Conservation (phyloP, 1,140 invertebrate genomes). For the Pseudachorutes palmiensis region DNA sequence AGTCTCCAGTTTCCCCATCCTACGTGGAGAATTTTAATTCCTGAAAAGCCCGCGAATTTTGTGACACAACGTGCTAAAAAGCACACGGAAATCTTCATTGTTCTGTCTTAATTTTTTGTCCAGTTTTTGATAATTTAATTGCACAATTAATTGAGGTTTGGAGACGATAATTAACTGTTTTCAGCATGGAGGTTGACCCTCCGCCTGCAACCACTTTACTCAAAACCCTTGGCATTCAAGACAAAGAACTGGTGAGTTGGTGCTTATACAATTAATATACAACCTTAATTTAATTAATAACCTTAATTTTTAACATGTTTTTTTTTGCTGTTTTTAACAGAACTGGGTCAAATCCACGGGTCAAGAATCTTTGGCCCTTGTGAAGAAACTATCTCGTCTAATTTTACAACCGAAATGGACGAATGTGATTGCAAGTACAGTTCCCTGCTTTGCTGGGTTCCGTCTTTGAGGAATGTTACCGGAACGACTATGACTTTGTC, state of each 20-base stretch:
- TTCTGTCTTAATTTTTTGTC: no score
- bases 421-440: slow-evolving; percentile 1
- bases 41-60: no score
- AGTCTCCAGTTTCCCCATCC: no score
- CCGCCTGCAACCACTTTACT: not conserved
- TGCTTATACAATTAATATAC: not conserved
- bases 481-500: not conserved
- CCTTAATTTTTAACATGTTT: no score
- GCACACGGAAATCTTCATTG: no score
- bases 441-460: slow-evolving; percentile 18
- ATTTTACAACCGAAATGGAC: slow-evolving; percentile 13
- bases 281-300: not conserved
- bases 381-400: slow-evolving; percentile 7
- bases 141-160: not conserved
- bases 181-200: not conserved
- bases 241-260: not conserved
- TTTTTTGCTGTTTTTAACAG: no score
- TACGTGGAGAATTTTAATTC: no score
- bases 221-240: not conserved
- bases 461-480: slow-evolving; percentile 5
- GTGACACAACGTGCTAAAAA: no score
- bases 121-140: not conserved
- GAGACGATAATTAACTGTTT: not conserved
- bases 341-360: not conserved
- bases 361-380: not conserved